phyloP scores from a whole-genome alignment of 2,888 invertebrate species.

The Nematopogon swammerdamellus region DNA sequence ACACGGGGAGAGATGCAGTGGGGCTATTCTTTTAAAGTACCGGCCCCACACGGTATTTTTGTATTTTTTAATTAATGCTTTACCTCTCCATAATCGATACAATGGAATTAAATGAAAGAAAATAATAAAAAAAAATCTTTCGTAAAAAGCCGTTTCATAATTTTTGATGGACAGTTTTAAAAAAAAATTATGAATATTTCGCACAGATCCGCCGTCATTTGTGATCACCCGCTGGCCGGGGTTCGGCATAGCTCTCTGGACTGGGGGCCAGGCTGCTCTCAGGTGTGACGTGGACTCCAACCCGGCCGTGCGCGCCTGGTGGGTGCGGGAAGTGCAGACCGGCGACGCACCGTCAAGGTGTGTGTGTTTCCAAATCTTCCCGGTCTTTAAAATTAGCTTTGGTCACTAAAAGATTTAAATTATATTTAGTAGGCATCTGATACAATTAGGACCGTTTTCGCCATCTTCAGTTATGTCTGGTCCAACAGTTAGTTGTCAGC shows the following conservation, averaged over 20 bases:
- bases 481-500: too few relatives aligned
- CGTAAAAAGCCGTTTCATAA: too few relatives aligned
- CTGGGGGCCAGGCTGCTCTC: slow-evolving; percentile 84
- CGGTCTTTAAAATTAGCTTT: neutral
- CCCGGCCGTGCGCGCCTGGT: slow-evolving; percentile 80
- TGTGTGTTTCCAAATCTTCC: slow-evolving; percentile 15
- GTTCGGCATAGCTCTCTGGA: slow-evolving; percentile 83
- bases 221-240: slow-evolving; percentile 91
- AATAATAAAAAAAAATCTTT: too few relatives aligned
- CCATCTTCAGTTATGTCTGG: slow-evolving; percentile 6
- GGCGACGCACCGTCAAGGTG: slow-evolving; percentile 52
- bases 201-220: slow-evolving; percentile 87
- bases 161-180: too few relatives aligned
- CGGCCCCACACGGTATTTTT: too few relatives aligned
- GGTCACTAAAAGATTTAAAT: neutral
- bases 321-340: slow-evolving; percentile 71
- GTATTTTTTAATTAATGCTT: too few relatives aligned
- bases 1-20: too few relatives aligned
- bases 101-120: too few relatives aligned
- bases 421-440: slow-evolving; percentile 3
- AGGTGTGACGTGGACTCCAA: slow-evolving; percentile 94
- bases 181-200: too few relatives aligned
- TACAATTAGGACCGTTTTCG: slow-evolving; percentile 2
- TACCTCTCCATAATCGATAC: too few relatives aligned
- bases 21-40: too few relatives aligned